Evolutionary conservation across 2,113 vertebrate species (phyloP), one percentile per base, ranked within the genome.

Genomic region (Carollia perspicillata): DNA sequence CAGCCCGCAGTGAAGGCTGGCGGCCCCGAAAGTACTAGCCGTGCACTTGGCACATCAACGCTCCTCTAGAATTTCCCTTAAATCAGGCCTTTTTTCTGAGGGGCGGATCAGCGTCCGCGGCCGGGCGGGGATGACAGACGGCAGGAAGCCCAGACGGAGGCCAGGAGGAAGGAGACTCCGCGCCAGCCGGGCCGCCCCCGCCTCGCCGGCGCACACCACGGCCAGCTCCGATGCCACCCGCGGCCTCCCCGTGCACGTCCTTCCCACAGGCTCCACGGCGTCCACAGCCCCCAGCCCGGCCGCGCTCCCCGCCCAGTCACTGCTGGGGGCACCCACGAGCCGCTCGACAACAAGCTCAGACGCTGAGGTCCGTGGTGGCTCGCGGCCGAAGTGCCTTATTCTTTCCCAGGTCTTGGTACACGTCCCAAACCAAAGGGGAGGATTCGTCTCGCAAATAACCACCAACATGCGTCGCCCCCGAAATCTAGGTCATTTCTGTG

Each of bases 11-110:
- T 44, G 49, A 72, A 95, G n/a, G 28, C 63, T 33, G 22, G 8
- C 13, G 26, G 44, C 28, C 68, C 44, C 49, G 37, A 66, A 74
- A 95, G 35, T 35, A 72, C 80, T 49, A 85, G 84, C 84, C 40
- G 40, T 35, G 42, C n/a, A 37, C 75, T 97, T 6, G 18, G 60
- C 80, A 92, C 44, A 89, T 69, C 30, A 89, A 71, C 83, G 44
- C 17, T 44, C 81, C 68, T 96, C 88, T 89, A 81, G 83, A 97
- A 95, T 97, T 97, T 97, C 94, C 81, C 88, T 84, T 93, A 44
- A 90, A 79, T 98, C 95, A 96, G 95, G 65, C 23, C 30, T 94
- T 94, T 98, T 95, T 66, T 68, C 75, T 58, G 93, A 95, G 35
- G 53, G 17, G 71, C 33, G 9, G 14, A 20, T 28, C 40, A 1